These are phyloP conservation scores for Alectoris magna DNA, from an alignment of 2,797 vertebrate species.

Conservation along the genomic window DNA sequence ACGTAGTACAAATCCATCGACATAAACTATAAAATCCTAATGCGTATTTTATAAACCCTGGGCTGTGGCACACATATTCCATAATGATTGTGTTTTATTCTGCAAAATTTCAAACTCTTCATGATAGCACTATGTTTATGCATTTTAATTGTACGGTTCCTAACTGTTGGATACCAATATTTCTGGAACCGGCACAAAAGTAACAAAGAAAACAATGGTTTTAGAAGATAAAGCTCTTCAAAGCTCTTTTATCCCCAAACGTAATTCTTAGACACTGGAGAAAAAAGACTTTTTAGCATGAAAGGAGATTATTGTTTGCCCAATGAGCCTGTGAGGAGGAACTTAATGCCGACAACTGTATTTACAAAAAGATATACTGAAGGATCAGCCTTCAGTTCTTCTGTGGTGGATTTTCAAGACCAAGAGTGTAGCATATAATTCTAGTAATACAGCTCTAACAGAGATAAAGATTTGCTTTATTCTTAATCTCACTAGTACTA, in stretches of 20 bases:
- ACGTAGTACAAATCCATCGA: background rate
- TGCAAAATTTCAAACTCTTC: background rate
- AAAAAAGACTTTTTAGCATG: constrained; percentile 10
- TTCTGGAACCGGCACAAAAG: constrained; percentile 1
- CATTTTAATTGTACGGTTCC: background rate
- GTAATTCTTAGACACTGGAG: constrained; percentile 27
- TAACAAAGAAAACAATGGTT: constrained; percentile 45
- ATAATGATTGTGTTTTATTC: background rate
- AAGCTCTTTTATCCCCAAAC: constrained; percentile 41
- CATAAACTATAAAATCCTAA: constrained; percentile 7
- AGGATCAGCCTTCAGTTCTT: constrained; percentile 33
- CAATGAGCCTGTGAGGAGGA: background rate
- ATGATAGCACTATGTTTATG: background rate
- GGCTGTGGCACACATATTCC: background rate
- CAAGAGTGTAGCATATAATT: background rate
- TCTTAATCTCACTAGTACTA: constrained; percentile 38
- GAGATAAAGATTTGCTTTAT: constrained; percentile 46
- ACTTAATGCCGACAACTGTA: constrained; percentile 47
- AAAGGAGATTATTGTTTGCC: constrained; percentile 46
- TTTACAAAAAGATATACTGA: constrained; percentile 9
- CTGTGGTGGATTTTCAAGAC: background rate
- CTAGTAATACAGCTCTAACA: background rate
- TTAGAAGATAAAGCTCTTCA: constrained; percentile 55
- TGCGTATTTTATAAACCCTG: background rate
- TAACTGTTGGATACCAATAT: background rate